Conservation (phyloP, 2,888 invertebrate species). For the Clistopyga incitator region DNA sequence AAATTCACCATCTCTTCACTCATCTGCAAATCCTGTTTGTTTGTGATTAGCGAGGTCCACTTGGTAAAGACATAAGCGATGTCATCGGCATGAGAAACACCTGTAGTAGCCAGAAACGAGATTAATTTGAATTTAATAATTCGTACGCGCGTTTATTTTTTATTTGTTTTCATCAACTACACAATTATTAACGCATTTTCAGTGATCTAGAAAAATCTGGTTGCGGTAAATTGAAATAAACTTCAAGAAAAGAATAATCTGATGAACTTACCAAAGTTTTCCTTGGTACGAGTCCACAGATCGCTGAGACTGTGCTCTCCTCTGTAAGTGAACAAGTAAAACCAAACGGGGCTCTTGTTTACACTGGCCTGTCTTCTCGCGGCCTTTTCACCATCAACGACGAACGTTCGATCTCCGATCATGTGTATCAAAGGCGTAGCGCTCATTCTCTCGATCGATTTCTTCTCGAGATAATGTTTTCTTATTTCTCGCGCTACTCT, state of each 20-base stretch:
- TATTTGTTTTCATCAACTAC: neutral
- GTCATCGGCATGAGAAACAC: constrained; percentile 88
- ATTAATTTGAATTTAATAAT: constrained; percentile 1
- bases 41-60: constrained; percentile 77
- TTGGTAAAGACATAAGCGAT: constrained; percentile 80
- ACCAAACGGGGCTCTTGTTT: constrained; percentile 86
- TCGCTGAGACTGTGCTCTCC: constrained; percentile 86
- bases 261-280: constrained; percentile 85
- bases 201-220: neutral
- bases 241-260: too few relatives aligned
- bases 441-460: constrained; percentile 82
- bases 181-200: neutral
- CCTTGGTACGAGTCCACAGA: constrained; percentile 84
- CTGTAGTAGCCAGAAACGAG: constrained; percentile 80
- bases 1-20: constrained; percentile 85
- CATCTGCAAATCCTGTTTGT: constrained; percentile 85
- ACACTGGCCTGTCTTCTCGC: constrained; percentile 86
- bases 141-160: neutral
- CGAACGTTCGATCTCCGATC: constrained; percentile 88
- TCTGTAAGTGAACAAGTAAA: constrained; percentile 87
- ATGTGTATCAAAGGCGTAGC: constrained; percentile 82
- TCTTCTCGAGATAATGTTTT: constrained; percentile 85
- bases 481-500: constrained; percentile 84
- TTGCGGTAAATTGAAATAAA: neutral
- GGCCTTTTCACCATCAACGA: constrained; percentile 86